Evolutionary conservation across 2,797 vertebrate species (phyloP).

Genomic region (Gobio occitaniae): DNA sequence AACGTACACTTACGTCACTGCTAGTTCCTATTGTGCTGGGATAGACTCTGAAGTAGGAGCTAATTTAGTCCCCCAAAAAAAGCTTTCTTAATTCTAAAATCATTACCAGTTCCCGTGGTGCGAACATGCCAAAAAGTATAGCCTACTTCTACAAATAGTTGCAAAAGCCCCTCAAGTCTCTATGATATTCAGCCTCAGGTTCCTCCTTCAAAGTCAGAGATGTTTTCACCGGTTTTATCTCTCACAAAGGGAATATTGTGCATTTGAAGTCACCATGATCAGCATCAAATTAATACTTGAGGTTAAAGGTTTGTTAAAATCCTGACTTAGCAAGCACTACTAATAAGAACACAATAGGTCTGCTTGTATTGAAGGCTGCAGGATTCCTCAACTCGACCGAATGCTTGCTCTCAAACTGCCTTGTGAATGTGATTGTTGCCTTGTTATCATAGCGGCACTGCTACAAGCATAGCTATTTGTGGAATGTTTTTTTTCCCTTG

Average conservation of each 20-base stretch:
- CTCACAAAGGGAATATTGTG: background rate
- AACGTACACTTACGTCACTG: background rate
- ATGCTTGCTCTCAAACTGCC: conserved; percentile 2
- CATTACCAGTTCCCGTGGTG: too few species aligned
- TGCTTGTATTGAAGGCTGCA: background rate
- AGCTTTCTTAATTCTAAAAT: too few species aligned
- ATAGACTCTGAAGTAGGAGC: too few species aligned
- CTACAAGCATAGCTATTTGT: conserved; percentile 47
- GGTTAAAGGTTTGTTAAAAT: background rate
- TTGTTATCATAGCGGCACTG: conserved; percentile 35
- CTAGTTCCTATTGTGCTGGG: too few species aligned
- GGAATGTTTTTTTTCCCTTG: conserved; percentile 54
- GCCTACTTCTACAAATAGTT: too few species aligned
- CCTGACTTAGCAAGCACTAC: background rate
- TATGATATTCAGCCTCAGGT: too few species aligned
- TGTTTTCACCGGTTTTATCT: background rate
- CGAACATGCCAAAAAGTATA: too few species aligned
- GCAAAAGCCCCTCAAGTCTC: too few species aligned
- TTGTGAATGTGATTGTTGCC: background rate
- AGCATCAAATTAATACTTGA: background rate
- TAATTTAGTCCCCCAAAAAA: too few species aligned
- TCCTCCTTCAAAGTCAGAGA: background rate
- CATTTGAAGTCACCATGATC: too few species aligned
- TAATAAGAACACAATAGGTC: background rate
- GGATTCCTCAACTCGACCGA: background rate